A percentile compares a stretch with the other conserved stretches of the same genome.
These are phyloP conservation scores for Oriolus oriolus DNA, from an alignment of 2,113 vertebrate species.

Conservation along the genomic window DNA sequence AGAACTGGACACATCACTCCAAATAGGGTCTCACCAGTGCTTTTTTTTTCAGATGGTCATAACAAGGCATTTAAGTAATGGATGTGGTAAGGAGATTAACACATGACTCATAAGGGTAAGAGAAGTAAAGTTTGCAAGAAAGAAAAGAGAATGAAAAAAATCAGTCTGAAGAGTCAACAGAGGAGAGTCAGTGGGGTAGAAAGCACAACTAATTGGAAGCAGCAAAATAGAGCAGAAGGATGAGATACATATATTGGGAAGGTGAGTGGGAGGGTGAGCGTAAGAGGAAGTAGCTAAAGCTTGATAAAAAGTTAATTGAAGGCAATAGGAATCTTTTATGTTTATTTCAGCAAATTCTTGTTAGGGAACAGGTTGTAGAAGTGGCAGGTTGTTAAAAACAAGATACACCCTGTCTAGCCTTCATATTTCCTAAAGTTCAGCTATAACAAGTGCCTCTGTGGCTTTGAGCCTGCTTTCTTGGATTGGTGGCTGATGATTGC, in stretches of 20 bases:
- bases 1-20: background rate
- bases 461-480: background rate
- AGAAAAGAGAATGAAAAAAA: background rate
- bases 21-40: background rate
- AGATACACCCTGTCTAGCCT: background rate
- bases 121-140: background rate
- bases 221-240: constrained; percentile 9
- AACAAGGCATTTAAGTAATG: background rate
- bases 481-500: background rate
- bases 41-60: background rate
- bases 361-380: background rate
- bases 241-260: background rate
- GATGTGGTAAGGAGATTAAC: background rate
- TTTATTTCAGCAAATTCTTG: constrained; percentile 28
- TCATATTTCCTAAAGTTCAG: background rate
- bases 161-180: background rate
- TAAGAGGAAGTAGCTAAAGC: constrained; percentile 5
- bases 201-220: constrained; percentile 16
- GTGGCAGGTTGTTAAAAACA: constrained; percentile 6
- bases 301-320: constrained; percentile 37
- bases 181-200: background rate
- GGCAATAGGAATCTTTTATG: background rate
- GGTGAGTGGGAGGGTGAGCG: constrained; percentile 34
- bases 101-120: background rate
- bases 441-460: background rate